phyloP scores from a whole-genome alignment of 2,113 vertebrate species.

The Hippocampus comes region DNA sequence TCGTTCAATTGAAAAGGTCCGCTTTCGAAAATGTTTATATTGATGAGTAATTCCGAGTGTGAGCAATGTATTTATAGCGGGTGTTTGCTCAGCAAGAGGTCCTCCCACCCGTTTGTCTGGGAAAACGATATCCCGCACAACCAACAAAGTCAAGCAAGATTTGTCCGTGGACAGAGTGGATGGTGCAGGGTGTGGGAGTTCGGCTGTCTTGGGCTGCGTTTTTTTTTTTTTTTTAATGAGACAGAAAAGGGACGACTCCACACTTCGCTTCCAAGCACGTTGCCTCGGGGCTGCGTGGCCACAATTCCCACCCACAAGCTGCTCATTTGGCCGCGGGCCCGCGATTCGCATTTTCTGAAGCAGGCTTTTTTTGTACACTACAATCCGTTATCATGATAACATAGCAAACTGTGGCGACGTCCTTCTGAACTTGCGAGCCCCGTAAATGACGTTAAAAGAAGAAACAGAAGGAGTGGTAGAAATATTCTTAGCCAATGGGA shows the following conservation, averaged over 20 bases:
- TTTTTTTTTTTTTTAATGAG: conserved; percentile 52
- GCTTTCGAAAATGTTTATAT: background rate
- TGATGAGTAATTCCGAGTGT: conserved; percentile 22
- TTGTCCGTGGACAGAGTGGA: conserved; percentile 29
- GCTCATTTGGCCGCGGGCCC: conserved; percentile 18
- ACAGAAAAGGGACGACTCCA: conserved; percentile 26
- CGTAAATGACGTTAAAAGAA: conserved; percentile 43
- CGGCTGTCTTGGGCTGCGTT: conserved; percentile 30
- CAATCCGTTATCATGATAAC: conserved; percentile 21
- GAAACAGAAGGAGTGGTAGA: background rate
- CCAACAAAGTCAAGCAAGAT: conserved; percentile 3
- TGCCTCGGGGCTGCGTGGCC: conserved; percentile 26
- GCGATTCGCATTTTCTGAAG: conserved; percentile 19
- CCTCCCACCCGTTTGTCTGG: conserved; percentile 18
- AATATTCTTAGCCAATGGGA: no score
- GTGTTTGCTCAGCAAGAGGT: conserved; percentile 16
- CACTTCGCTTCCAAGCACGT: conserved; percentile 33
- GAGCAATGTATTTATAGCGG: conserved; percentile 17
- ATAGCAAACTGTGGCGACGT: conserved; percentile 4
- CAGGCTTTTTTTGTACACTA: conserved; percentile 1
- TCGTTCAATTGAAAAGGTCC: background rate
- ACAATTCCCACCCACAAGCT: conserved; percentile 50
- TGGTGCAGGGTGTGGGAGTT: background rate
- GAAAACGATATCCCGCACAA: conserved; percentile 9
- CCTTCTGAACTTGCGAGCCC: background rate